Evolutionary conservation across 1,140 invertebrate species (phyloP).

Genomic region (Apis dorsata): DNA sequence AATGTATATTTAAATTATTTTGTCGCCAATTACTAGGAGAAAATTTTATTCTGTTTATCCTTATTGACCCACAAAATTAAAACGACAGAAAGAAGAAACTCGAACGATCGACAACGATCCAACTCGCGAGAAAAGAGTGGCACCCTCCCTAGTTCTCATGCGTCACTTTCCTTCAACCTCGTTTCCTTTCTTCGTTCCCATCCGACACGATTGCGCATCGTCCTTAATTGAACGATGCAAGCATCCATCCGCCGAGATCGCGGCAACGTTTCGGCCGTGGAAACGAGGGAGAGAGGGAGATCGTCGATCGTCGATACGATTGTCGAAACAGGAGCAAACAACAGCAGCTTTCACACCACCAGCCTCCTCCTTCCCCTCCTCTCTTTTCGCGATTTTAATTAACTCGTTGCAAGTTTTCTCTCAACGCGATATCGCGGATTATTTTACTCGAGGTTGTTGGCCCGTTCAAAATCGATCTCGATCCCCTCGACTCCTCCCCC

Average conservation of each 20-base stretch:
- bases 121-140: too few species aligned
- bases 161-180: constrained; percentile 66
- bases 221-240: constrained; percentile 64
- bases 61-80: not conserved
- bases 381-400: constrained; percentile 67
- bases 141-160: constrained; percentile 55
- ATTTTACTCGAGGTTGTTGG: not conserved
- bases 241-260: not conserved
- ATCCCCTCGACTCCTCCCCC: not conserved
- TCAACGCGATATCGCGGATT: not conserved
- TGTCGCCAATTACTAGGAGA: too few species aligned
- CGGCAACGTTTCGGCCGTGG: constrained; percentile 57
- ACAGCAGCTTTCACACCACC: constrained; percentile 53
- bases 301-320: constrained; percentile 36
- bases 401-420: constrained; percentile 63
- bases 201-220: constrained; percentile 40
- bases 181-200: constrained; percentile 69
- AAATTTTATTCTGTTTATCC: too few species aligned
- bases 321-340: constrained; percentile 11
- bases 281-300: constrained; percentile 63
- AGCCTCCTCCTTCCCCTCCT: constrained; percentile 23
- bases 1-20: too few species aligned
- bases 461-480: not conserved
- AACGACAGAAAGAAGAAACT: not conserved
- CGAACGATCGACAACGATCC: not conserved